Base-by-base conservation (phyloP, 2,113 vertebrate species). In the Sebastes fasciatus region DNA sequence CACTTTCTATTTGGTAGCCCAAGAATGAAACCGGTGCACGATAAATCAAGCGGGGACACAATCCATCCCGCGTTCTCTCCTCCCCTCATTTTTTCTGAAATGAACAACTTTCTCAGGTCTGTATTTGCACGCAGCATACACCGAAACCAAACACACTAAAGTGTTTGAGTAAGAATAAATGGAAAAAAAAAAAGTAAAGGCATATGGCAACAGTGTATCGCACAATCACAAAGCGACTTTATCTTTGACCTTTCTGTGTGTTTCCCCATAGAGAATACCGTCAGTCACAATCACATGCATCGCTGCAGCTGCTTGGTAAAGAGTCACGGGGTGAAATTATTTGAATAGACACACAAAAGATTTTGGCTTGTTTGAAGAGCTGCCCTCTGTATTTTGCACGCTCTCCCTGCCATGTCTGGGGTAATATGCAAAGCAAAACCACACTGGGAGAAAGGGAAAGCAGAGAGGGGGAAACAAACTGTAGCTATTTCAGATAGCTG, bases 1-100 rank as follows among this genome's bases (percentile, higher is more conserved):
- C 77, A 92, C 88, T 96, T 96, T 95, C 88, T 96, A 95, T 96
- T 94, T 85, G 87, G 87, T 79, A 21, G 74, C 60, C 73, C 93
- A 76, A 77, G 92, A 90, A 82, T 93, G 93, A 95, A 96, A 95
- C 94, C 74, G 51, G 80, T 16, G 64, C 83, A 61, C 85, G 88
- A 92, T 95, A 89, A 94, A 94, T 93, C 92, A 92, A 79, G 72
- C 26, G 1, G 70, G 70, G 73, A 75, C 82, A 64, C 78, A 60
- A 79, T 88, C 83, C 67, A 89, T 89, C 77, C 77, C 4, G n/a
- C 62, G 26, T 16, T 70, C 46, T 67, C 69, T 74, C 21, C 51
- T 75, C 63, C 54, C 7, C 65, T 66, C 58, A 65, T 86, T 84
- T 80, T 80, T 66, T 73, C 67, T 77, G 8, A 79, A 84, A 80